These are phyloP conservation scores for Melikaiella ostensackeni DNA, from an alignment of 2,888 invertebrate genomes.

Conservation along the genomic window DNA sequence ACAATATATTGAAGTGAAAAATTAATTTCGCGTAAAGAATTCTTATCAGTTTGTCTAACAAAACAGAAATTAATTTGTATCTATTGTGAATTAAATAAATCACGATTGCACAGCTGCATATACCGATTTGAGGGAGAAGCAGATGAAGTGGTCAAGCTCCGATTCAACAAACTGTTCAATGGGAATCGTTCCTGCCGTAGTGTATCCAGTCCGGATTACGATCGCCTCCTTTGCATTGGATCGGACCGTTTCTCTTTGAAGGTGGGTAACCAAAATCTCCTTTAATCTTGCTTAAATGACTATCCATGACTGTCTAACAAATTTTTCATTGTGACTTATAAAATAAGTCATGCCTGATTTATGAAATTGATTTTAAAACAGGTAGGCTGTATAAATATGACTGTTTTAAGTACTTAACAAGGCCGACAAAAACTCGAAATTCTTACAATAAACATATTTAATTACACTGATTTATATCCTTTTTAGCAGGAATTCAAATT, in stretches of 20 bases:
- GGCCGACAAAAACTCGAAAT: too few relatives aligned
- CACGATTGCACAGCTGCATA: constrained; percentile 82
- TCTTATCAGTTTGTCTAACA: background rate
- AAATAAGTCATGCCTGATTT: too few relatives aligned
- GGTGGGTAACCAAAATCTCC: constrained; percentile 61
- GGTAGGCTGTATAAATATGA: too few relatives aligned
- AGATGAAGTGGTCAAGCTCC: constrained; percentile 88
- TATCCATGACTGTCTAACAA: too few relatives aligned
- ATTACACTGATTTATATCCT: too few relatives aligned
- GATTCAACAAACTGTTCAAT: constrained; percentile 85
- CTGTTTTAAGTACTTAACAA: too few relatives aligned
- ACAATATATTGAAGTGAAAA: too few relatives aligned
- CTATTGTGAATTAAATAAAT: constrained; percentile 43
- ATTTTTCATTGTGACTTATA: too few relatives aligned
- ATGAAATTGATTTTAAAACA: too few relatives aligned
- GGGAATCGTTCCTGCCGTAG: constrained; percentile 75
- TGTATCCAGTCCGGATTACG: constrained; percentile 71
- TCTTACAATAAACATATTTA: too few relatives aligned
- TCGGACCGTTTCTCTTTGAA: constrained; percentile 72
- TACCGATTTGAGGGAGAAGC: constrained; percentile 92
- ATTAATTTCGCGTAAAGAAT: background rate
- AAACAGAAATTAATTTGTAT: constrained; percentile 15
- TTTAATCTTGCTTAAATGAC: background rate
- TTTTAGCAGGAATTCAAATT: too few relatives aligned
- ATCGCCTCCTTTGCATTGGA: constrained; percentile 73